These are phyloP conservation scores for Mesoclemmys tuberculata DNA, from an alignment of 2,113 vertebrate species.

Conservation along the genomic window DNA sequence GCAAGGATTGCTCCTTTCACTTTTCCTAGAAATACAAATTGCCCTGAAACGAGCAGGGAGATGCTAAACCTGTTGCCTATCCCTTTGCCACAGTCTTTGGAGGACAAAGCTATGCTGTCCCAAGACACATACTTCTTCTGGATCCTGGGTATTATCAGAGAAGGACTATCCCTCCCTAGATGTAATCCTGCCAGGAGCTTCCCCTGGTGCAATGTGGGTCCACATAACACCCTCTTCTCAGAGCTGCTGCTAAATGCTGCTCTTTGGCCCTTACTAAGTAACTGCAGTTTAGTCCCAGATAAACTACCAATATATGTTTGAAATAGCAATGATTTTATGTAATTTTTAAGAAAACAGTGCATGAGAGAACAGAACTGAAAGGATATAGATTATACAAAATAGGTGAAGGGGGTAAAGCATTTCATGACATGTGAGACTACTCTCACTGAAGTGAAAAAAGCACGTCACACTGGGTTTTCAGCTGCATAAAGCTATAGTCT, in stretches of 20 bases:
- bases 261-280: not conserved
- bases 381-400: not conserved
- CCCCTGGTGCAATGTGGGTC: not conserved
- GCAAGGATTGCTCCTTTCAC: too few species aligned
- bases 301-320: not conserved
- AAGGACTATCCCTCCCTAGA: too few species aligned
- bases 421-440: not conserved
- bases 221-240: not conserved
- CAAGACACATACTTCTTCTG: too few species aligned
- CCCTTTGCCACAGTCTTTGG: too few species aligned
- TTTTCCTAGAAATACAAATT: too few species aligned
- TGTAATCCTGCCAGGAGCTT: not conserved
- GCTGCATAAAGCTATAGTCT: not conserved
- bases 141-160: too few species aligned
- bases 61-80: too few species aligned
- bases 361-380: not conserved
- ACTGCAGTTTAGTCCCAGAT: not conserved
- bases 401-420: not conserved
- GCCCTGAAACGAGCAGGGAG: too few species aligned
- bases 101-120: too few species aligned
- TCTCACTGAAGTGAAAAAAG: not conserved
- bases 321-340: not conserved
- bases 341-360: not conserved
- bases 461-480: not conserved
- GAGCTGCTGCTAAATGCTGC: not conserved